Percentiles rank a stretch among this genome's conserved stretches.
Evolutionary conservation across 23 tunicate genomes (phyloP).

Genomic region (Aplidium turbinatum): DNA sequence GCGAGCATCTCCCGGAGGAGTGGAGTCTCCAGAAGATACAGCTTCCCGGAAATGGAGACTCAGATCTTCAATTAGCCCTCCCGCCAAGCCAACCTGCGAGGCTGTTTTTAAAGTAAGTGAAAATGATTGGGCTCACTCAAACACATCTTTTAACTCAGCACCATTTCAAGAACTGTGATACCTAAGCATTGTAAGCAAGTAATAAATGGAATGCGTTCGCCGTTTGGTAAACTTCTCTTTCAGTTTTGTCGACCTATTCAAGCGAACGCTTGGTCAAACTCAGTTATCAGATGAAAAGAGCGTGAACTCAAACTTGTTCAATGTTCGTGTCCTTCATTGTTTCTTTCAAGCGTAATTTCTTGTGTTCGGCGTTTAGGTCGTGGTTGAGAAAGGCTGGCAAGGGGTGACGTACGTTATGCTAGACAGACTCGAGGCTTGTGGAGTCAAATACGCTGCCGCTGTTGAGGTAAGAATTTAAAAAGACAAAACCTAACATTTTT

Average conservation of each 20-base stretch:
- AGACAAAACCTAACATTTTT: background rate
- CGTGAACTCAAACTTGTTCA: too few species aligned
- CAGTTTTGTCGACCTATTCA: too few species aligned
- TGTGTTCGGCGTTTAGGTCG: constrained; percentile 80
- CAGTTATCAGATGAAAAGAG: too few species aligned
- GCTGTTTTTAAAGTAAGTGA: constrained; percentile 91
- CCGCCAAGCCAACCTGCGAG: constrained; percentile 71
- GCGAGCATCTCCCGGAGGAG: constrained; percentile 5
- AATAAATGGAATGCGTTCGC: too few species aligned
- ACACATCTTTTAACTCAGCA: too few species aligned
- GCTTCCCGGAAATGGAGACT: constrained; percentile 53
- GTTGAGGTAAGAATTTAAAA: constrained; percentile 66
- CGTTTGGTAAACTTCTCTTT: too few species aligned
- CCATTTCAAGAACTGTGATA: too few species aligned
- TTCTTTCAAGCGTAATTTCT: too few species aligned
- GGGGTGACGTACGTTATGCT: constrained; percentile 98
- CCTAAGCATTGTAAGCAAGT: too few species aligned
- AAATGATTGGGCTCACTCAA: background rate
- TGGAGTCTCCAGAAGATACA: constrained; percentile 22
- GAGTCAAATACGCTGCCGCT: constrained; percentile 89
- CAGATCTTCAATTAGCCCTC: constrained; percentile 53
- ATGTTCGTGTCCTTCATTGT: too few species aligned
- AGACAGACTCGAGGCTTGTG: constrained; percentile 84
- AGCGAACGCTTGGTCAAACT: too few species aligned
- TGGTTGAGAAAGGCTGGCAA: constrained; percentile 96